Base-by-base conservation (phyloP, 1,140 invertebrate genomes). In the Zaprionus kolodkinae region DNA sequence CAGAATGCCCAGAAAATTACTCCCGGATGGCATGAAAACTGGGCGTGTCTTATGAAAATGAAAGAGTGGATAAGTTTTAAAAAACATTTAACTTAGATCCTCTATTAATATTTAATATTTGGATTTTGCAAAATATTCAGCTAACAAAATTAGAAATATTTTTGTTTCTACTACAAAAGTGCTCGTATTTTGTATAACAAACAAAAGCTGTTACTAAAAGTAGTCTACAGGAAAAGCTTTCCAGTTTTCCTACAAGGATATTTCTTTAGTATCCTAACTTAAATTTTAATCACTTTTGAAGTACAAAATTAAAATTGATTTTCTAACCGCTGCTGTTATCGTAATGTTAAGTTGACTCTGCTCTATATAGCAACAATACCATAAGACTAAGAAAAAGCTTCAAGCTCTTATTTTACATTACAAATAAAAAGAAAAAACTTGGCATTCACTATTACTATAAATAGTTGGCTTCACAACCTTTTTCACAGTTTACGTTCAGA, bases 1-100 rank as follows among this genome's bases (percentile, higher is more conserved):
- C 94, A 95, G 25, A 95, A 94, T 66, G 94, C 95, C 33, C 96
- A 96, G 91, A 91, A 91, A 15, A 94, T 94, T 1, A 94, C 95
- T 7, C 95, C 96, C 1, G 96, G 95, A 10, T 91, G 88, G 88
- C 72, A 67, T 3, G 78, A 91, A 48, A 87, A 88, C 57, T 72
- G 68, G 78, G 73, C 72, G 45, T 78, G 81, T 6, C 36, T 91
- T 10, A 3, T 62, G 30, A 55, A 81, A 35, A 9, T 30, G 25
- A 55, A 61, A 25, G 36, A 36, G 36, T 17, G 21, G 25, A 21
- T n/a, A 13, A 4, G 7, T 43, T 43, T 6, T 7, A 43, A 21
- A 21, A 48, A 21, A 10, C 6, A 21, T 21, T 15, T 48, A 10
- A 15, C 43, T 17, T 45, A 45, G 15, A 3, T 45, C 9, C 7